Percentiles rank a stretch among this genome's conserved stretches.
phyloP scores from a whole-genome alignment of 2,113 vertebrate genomes.

The Jacana jacana region DNA sequence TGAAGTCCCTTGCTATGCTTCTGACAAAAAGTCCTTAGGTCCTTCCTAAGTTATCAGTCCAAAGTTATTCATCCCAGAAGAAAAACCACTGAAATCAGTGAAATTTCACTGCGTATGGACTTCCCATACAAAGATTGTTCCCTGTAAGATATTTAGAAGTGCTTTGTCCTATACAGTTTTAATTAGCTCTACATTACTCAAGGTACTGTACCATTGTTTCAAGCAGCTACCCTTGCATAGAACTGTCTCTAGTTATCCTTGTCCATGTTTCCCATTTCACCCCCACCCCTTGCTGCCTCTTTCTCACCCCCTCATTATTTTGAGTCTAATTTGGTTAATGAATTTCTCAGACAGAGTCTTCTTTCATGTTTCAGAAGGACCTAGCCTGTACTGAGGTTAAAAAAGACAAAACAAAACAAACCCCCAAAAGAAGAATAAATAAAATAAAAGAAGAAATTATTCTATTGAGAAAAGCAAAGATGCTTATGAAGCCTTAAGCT shows the following conservation, averaged over 20 bases:
- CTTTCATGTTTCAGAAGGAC: constrained; percentile 24
- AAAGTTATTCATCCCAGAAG: constrained; percentile 50
- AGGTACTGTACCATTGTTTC: constrained; percentile 44
- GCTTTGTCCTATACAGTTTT: constrained; percentile 50
- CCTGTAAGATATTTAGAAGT: constrained; percentile 35
- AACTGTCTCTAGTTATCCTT: not conserved
- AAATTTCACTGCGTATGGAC: constrained; percentile 32
- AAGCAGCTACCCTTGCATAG: not conserved
- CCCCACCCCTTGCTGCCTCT: not conserved
- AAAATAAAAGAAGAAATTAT: no score
- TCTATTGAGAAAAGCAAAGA: not conserved
- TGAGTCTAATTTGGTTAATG: constrained; percentile 37
- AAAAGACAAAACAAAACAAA: not conserved
- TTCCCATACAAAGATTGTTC: constrained; percentile 37
- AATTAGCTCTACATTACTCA: constrained; percentile 60
- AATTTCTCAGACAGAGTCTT: constrained; percentile 13
- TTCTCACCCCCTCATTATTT: constrained; percentile 23
- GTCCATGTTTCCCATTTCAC: not conserved
- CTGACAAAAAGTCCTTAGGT: constrained; percentile 25
- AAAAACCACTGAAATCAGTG: constrained; percentile 24
- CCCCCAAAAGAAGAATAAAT: no score
- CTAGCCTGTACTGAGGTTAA: not conserved
- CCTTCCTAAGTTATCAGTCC: constrained; percentile 38
- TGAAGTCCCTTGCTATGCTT: not conserved
- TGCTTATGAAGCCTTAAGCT: not conserved